phyloP scores from a whole-genome alignment of 2,113 vertebrate genomes.

The Rhineura floridana region DNA sequence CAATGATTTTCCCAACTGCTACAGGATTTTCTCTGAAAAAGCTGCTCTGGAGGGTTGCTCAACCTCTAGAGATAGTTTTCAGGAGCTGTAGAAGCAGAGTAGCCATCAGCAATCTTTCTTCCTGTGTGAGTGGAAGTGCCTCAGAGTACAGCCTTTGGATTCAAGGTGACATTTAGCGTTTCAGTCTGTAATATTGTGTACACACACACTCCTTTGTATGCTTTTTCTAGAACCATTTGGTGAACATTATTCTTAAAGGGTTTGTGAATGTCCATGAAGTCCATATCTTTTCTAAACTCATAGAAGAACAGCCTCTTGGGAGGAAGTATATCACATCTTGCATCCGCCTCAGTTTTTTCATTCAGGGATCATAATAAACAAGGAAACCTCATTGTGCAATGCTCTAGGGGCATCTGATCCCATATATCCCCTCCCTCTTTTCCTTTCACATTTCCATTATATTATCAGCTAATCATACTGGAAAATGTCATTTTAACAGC shows the following conservation, averaged over 20 bases:
- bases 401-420: neutral
- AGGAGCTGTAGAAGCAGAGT: neutral
- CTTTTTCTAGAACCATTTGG: neutral
- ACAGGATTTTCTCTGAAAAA: neutral
- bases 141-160: neutral
- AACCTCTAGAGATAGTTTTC: neutral
- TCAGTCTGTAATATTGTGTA: neutral
- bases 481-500: neutral
- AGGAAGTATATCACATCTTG: neutral
- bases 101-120: neutral
- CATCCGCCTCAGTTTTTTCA: neutral
- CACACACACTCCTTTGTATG: neutral
- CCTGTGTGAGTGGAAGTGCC: neutral
- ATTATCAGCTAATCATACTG: constrained; percentile 10
- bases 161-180: neutral
- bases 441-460: constrained; percentile 5
- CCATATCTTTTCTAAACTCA: neutral
- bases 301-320: neutral
- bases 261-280: neutral
- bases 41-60: no score
- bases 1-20: neutral
- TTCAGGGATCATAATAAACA: neutral
- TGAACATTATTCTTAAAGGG: neutral
- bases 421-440: neutral
- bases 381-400: neutral